These are phyloP conservation scores for Cheumatopsyche charites DNA, from an alignment of 1,140 invertebrate species.

Conservation along the genomic window DNA sequence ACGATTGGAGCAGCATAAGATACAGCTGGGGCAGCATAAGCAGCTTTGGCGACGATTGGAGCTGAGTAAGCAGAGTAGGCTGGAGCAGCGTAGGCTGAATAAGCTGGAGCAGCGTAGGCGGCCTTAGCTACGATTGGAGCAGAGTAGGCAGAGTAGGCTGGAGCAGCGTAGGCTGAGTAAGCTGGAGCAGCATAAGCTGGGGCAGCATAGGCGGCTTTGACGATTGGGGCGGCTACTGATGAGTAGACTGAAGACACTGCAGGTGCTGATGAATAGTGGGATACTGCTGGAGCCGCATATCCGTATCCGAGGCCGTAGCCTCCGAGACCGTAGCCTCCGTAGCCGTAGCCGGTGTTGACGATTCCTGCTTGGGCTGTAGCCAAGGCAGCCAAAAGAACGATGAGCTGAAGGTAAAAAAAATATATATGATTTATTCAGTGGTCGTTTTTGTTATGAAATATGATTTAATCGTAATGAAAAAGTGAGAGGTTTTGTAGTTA, in stretches of 20 bases:
- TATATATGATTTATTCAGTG: constrained; percentile 5
- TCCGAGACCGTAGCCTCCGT: constrained; percentile 6
- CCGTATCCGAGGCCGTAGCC: not conserved
- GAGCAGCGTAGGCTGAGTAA: constrained; percentile 27
- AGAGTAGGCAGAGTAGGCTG: constrained; percentile 33
- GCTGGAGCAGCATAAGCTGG: constrained; percentile 14
- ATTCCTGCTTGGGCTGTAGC: constrained; percentile 51
- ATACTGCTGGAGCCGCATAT: constrained; percentile 31
- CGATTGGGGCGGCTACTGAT: constrained; percentile 37
- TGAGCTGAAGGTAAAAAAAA: constrained; percentile 50
- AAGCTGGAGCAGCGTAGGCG: constrained; percentile 41
- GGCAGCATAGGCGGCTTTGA: constrained; percentile 25
- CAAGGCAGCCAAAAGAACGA: constrained; percentile 57
- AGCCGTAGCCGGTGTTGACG: constrained; percentile 25
- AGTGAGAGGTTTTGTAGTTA: too few species aligned
- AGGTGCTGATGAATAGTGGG: constrained; percentile 34
- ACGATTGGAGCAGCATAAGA: constrained; percentile 45
- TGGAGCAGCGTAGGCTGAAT: constrained; percentile 45
- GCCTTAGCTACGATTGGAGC: constrained; percentile 41
- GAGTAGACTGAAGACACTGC: constrained; percentile 28
- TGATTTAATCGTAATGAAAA: too few species aligned
- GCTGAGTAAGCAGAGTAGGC: constrained; percentile 34
- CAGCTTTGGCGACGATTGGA: constrained; percentile 3
- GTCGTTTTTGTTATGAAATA: too few species aligned
- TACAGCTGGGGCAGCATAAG: constrained; percentile 51